Conservation (phyloP, 2,888 invertebrate species). For the Patella ulyssiponensis region DNA sequence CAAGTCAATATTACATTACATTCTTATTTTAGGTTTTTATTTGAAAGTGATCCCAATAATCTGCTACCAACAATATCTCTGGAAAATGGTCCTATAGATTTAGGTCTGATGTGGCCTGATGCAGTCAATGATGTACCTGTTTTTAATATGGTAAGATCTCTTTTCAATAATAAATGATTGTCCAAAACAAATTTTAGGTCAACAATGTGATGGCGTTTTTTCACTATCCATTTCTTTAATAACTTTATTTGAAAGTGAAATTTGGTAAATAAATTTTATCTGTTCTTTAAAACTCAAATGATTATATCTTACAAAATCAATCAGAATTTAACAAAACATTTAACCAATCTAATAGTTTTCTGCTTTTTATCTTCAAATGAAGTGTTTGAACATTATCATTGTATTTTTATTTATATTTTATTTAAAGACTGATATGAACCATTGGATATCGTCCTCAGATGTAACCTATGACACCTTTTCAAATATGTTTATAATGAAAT, state of each 20-base stretch:
- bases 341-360: too few species aligned
- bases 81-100: constrained; percentile 65
- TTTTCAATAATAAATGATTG: not conserved
- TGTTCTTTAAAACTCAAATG: too few species aligned
- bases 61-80: constrained; percentile 65
- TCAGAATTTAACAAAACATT: too few species aligned
- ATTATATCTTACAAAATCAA: too few species aligned
- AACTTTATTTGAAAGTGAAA: not conserved
- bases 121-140: constrained; percentile 51
- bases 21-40: constrained; percentile 57
- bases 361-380: too few species aligned
- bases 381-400: too few species aligned
- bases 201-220: too few species aligned
- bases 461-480: constrained; percentile 48
- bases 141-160: constrained; percentile 53
- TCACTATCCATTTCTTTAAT: not conserved
- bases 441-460: constrained; percentile 58
- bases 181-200: too few species aligned
- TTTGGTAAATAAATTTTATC: not conserved
- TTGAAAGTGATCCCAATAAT: constrained; percentile 56
- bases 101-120: constrained; percentile 65
- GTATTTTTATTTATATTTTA: constrained; percentile 13
- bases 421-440: constrained; percentile 59
- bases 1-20: not conserved
- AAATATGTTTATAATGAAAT: constrained; percentile 48